Evolutionary conservation across 2,797 vertebrate genomes (phyloP).

Genomic region (Chelidonichthys spinosus): DNA sequence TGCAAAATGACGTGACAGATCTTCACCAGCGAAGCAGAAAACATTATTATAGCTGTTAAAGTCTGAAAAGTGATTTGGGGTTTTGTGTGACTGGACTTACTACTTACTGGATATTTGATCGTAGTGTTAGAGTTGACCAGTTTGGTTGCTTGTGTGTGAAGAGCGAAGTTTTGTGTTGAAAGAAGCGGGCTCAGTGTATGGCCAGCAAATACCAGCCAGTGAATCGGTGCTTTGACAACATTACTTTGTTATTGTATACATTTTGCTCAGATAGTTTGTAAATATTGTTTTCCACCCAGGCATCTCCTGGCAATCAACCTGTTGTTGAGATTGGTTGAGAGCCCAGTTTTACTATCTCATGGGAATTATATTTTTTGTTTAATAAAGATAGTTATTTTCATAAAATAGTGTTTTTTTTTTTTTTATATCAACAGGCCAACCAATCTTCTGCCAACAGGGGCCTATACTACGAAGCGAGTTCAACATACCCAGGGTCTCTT

Average conservation of each 20-base stretch:
- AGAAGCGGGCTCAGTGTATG: neutral
- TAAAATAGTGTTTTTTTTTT: neutral
- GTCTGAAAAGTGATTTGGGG: neutral
- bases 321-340: neutral
- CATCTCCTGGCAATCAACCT: constrained; percentile 6
- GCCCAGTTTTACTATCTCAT: neutral
- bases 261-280: constrained; percentile 21
- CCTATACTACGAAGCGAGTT: no score
- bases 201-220: no score
- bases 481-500: no score
- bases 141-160: neutral
- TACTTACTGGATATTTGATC: no score
- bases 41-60: neutral
- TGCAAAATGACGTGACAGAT: neutral
- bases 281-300: constrained; percentile 27
- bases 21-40: neutral
- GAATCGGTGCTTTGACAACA: neutral
- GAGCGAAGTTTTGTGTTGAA: neutral
- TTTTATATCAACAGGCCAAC: neutral
- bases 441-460: neutral
- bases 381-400: neutral
- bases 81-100: neutral
- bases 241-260: constrained; percentile 21
- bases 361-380: constrained; percentile 1
- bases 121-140: no score